Base-by-base conservation (phyloP, 2,797 vertebrate genomes). In the Peromyscus eremicus region DNA sequence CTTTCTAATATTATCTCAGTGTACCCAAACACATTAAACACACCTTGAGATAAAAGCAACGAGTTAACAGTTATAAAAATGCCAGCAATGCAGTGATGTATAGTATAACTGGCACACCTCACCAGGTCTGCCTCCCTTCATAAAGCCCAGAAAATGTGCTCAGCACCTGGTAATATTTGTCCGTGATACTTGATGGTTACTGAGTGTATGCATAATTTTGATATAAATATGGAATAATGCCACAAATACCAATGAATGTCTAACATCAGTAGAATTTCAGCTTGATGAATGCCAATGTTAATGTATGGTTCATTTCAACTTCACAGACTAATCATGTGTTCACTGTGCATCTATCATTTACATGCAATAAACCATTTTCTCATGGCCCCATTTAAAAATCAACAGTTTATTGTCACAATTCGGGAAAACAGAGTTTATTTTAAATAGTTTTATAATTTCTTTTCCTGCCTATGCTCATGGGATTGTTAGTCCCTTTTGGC, bases 291-390 rank as follows among this genome's bases (percentile, higher is more conserved):
- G 32, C 12, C 82, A 52, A 81, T 96, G 84, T 85, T 97, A 96
- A 97, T 93, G 80, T 92, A 52, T 80, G 55, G n/a, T 93, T 97
- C 86, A 80, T 92, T 94, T 97, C 76, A 85, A 37, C 25, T 60
- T 97, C 73, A 80, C 16, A 1, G 46, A 62, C 60, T 96, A 94
- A 96, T 89, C 71, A 87, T 60, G 13, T 55, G 52, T 46, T 96
- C n/a, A 25, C 25, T 85, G 19, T 27, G 16, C 49, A 79, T 52
- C 62, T 68, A 29, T 49, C 40, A 5, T 82, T 5, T 73, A 8
- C 17, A 16, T 82, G 8, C 75, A 64, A 68, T 21, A 91, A 75
- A 40, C 57, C n/a, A 23, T 90, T 96, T 92, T 34, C 84, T 88
- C 79, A 8, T 79, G 84, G 49, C 8, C 46, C 62, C 34, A 80